A percentile compares a stretch with the other conserved stretches of the same genome.
Evolutionary conservation across 2,888 invertebrate genomes (phyloP).

Genomic region (Philhelius pedissequus): DNA sequence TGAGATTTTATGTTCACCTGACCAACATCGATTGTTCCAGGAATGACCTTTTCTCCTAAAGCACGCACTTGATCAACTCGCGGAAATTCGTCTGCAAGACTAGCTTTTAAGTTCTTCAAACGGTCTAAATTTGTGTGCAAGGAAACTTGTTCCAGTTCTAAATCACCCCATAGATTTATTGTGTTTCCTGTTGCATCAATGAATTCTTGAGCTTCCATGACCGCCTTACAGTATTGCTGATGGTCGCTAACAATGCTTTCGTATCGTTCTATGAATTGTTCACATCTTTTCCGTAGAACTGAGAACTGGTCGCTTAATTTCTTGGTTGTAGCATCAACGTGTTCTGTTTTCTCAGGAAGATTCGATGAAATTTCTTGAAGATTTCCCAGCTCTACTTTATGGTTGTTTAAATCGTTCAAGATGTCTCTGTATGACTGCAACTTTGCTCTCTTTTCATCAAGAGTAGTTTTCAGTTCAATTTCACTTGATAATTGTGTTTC

Average conservation of each 20-base stretch:
- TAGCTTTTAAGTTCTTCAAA: conserved; percentile 87
- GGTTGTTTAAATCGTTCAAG: conserved; percentile 89
- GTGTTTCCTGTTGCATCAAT: conserved; percentile 90
- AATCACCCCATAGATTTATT: conserved; percentile 90
- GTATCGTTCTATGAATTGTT: conserved; percentile 89
- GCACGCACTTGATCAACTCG: conserved; percentile 89
- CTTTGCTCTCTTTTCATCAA: conserved; percentile 95
- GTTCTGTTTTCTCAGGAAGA: conserved; percentile 88
- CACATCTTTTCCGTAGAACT: conserved; percentile 84
- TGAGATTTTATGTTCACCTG: conserved; percentile 92
- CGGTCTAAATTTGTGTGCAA: conserved; percentile 92
- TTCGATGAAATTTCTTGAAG: conserved; percentile 89
- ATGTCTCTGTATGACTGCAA: conserved; percentile 90
- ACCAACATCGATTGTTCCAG: conserved; percentile 90
- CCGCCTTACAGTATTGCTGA: conserved; percentile 92
- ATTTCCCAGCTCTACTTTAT: conserved; percentile 91
- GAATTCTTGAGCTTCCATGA: conserved; percentile 92
- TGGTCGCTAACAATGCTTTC: conserved; percentile 93
- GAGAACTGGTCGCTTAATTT: conserved; percentile 87
- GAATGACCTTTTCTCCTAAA: conserved; percentile 93
- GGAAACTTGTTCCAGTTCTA: conserved; percentile 90
- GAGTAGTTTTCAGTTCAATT: conserved; percentile 89
- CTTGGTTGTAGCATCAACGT: conserved; percentile 85
- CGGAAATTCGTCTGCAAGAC: conserved; percentile 91
- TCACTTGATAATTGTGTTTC: conserved; percentile 88